Evolutionary conservation across 2,888 invertebrate species (phyloP).

Genomic region (Diarsia mendica): DNA sequence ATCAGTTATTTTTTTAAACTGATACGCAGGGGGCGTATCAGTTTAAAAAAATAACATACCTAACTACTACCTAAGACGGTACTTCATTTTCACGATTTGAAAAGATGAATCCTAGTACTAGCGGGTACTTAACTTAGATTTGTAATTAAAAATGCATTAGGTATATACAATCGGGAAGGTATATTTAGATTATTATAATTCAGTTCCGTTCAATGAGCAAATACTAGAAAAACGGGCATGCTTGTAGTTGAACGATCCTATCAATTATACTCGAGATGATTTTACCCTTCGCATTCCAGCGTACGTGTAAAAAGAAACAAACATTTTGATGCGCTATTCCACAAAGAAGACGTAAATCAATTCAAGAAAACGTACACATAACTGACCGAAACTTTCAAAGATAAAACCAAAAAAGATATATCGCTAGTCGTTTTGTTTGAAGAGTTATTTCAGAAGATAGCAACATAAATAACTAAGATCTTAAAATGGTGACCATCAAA

Average conservation of each 20-base stretch:
- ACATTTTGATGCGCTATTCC: constrained; percentile 41
- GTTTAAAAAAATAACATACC: background rate
- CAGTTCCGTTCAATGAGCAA: constrained; percentile 41
- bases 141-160: background rate
- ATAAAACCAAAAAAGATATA: constrained; percentile 32
- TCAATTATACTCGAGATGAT: constrained; percentile 43
- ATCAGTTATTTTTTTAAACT: too few species aligned
- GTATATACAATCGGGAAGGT: background rate
- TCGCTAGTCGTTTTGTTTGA: constrained; percentile 1
- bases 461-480: background rate
- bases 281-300: constrained; percentile 58
- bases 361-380: constrained; percentile 21
- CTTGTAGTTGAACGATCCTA: constrained; percentile 31
- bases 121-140: background rate
- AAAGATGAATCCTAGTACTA: background rate
- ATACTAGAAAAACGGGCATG: constrained; percentile 25
- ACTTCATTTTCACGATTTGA: background rate
- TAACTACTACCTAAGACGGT: background rate
- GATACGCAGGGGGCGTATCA: too few species aligned
- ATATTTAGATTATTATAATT: background rate
- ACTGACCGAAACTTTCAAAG: constrained; percentile 22
- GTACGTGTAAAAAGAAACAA: constrained; percentile 43
- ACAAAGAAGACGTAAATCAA: constrained; percentile 41
- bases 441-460: constrained; percentile 9
- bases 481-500: background rate